Evolutionary conservation across 1,140 invertebrate species (phyloP).

Genomic region (Papilio helenus): DNA sequence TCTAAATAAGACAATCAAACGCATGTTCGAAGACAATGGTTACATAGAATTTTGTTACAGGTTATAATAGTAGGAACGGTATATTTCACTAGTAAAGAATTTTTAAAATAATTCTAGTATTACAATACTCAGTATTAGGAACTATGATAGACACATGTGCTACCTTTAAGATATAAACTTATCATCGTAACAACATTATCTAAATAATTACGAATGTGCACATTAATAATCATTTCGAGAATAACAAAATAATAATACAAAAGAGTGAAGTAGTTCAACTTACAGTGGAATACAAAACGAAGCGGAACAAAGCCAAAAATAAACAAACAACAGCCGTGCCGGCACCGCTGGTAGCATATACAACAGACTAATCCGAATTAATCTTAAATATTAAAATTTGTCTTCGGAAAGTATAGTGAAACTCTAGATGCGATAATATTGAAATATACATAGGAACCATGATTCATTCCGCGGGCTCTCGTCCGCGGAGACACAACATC

Average conservation of each 20-base stretch:
- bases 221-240: constrained; percentile 60
- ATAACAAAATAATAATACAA: constrained; percentile 70
- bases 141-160: constrained; percentile 80
- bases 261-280: constrained; percentile 58
- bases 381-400: constrained; percentile 83
- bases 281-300: constrained; percentile 62
- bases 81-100: constrained; percentile 81
- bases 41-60: constrained; percentile 73
- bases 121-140: constrained; percentile 81
- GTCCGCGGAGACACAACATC: constrained; percentile 79
- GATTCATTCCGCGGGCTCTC: constrained; percentile 77
- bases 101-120: constrained; percentile 79
- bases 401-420: constrained; percentile 83
- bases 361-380: constrained; percentile 82
- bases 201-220: constrained; percentile 68
- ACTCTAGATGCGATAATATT: constrained; percentile 83
- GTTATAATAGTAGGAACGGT: constrained; percentile 81
- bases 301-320: constrained; percentile 59
- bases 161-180: constrained; percentile 77
- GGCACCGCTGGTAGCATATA: constrained; percentile 75
- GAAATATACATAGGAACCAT: constrained; percentile 84
- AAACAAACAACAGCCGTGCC: constrained; percentile 78
- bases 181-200: constrained; percentile 72
- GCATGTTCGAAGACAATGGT: constrained; percentile 52
- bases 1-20: constrained; percentile 43